These are phyloP conservation scores for Achatina immaculata DNA, from an alignment of 1,140 invertebrate species.

Conservation along the genomic window DNA sequence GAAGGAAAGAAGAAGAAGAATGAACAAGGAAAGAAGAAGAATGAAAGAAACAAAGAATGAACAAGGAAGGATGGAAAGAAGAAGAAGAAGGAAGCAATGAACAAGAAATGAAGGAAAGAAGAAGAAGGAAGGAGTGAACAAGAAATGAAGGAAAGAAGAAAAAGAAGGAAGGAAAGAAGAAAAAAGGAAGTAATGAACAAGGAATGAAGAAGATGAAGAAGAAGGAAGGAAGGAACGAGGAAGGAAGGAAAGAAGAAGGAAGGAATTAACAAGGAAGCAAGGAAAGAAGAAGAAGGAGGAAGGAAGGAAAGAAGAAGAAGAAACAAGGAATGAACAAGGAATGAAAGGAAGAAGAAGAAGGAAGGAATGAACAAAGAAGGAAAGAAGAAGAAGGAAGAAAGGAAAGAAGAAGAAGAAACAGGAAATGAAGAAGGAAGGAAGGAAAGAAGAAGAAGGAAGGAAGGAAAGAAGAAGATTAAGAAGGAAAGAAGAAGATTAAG, in stretches of 20 bases:
- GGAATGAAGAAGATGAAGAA: conserved; percentile 10
- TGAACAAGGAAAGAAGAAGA: too few relatives aligned
- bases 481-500: conserved; percentile 58
- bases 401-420: background rate
- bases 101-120: background rate
- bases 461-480: conserved; percentile 49
- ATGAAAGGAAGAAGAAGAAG: background rate
- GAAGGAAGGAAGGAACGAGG: background rate
- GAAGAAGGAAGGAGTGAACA: background rate
- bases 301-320: conserved; percentile 8
- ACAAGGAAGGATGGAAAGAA: background rate
- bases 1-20: too few relatives aligned
- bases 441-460: background rate
- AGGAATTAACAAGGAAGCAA: background rate
- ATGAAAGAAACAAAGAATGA: too few relatives aligned
- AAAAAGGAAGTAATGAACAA: conserved; percentile 1
- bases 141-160: background rate
- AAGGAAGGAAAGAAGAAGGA: background rate
- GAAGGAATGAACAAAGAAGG: background rate
- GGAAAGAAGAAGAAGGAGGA: conserved; percentile 10
- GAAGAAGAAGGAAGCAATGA: background rate
- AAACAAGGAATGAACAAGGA: background rate
- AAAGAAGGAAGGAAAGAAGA: conserved; percentile 15
- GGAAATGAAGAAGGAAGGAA: background rate
- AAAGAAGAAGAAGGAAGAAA: background rate